Percentiles rank a stretch among this genome's conserved stretches.
phyloP scores from a whole-genome alignment of 2,797 vertebrate genomes.

The Okamejei kenojei region DNA sequence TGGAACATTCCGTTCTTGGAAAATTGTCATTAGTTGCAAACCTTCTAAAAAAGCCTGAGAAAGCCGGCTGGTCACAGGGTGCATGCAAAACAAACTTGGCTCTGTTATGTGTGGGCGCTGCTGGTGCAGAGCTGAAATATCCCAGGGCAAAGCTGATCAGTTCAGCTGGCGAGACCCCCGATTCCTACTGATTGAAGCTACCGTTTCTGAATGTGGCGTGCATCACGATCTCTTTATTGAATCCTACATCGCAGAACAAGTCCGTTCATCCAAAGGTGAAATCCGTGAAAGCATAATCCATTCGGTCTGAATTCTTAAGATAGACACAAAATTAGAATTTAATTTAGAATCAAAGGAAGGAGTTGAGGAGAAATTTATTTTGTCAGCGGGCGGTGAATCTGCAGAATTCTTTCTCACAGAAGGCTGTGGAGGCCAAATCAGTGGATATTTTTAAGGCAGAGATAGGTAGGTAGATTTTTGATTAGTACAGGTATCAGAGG shows the following conservation, averaged over 20 bases:
- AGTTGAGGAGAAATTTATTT: no score
- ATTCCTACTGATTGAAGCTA: background rate
- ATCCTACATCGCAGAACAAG: background rate
- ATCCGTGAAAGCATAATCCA: background rate
- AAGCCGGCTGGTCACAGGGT: background rate
- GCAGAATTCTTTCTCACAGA: no score
- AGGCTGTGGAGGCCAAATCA: no score
- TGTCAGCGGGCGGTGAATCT: no score
- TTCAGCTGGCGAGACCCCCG: no score
- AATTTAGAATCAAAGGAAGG: no score
- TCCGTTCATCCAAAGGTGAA: background rate
- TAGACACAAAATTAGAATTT: no score
- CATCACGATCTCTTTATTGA: background rate
- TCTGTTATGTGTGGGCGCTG: background rate
- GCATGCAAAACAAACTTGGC: background rate
- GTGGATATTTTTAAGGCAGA: no score
- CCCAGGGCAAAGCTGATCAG: background rate
- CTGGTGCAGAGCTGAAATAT: background rate
- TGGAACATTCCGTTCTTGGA: background rate
- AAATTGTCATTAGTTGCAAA: background rate
- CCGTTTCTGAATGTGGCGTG: background rate
- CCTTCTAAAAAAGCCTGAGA: background rate
- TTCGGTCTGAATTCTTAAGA: background rate
- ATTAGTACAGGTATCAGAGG: no score
- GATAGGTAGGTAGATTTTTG: no score